These are phyloP conservation scores for Ascaphus truei DNA, from an alignment of 2,113 vertebrate species.

Conservation along the genomic window DNA sequence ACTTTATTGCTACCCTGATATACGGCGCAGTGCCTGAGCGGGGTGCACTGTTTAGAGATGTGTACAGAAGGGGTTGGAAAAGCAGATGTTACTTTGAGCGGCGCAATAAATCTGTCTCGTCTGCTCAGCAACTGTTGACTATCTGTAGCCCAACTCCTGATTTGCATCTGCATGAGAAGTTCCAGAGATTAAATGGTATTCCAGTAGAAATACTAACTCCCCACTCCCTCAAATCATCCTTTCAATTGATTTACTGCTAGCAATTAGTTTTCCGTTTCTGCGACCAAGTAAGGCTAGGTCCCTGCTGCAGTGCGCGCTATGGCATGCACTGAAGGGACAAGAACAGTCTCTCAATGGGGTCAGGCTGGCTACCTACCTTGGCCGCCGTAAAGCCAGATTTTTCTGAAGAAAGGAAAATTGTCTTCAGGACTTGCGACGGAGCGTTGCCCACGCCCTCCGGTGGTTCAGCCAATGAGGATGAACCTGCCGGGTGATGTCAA, in stretches of 20 bases:
- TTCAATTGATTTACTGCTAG: constrained; percentile 55
- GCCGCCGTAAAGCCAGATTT: too few relatives aligned
- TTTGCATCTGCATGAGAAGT: constrained; percentile 57
- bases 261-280: constrained; percentile 59
- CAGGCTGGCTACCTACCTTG: too few relatives aligned
- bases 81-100: constrained; percentile 51
- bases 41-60: too few relatives aligned
- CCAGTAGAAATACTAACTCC: constrained; percentile 56
- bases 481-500: too few relatives aligned
- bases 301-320: too few relatives aligned
- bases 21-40: background rate
- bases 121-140: constrained; percentile 50
- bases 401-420: too few relatives aligned
- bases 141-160: constrained; percentile 53
- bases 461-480: too few relatives aligned
- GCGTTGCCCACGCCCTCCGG: too few relatives aligned
- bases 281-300: constrained; percentile 55
- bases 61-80: constrained; percentile 18
- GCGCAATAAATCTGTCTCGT: constrained; percentile 50
- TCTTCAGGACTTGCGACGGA: too few relatives aligned
- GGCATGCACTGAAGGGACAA: too few relatives aligned
- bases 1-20: background rate
- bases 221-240: constrained; percentile 47
- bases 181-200: constrained; percentile 56
- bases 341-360: too few relatives aligned